Conservation (phyloP, 2,113 vertebrate genomes). For the Sciurus niger region DNA sequence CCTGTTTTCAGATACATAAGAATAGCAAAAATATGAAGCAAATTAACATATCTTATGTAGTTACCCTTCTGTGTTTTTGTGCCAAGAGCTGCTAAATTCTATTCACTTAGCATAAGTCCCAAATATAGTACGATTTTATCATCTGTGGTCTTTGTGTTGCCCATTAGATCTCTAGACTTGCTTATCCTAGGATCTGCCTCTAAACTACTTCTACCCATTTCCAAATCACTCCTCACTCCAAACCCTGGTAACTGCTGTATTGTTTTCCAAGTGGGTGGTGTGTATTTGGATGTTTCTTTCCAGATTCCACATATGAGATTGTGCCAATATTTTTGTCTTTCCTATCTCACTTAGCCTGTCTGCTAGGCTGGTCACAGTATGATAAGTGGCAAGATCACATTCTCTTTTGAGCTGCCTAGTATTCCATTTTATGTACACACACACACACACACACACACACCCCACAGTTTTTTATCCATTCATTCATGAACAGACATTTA, state of each 20-base stretch:
- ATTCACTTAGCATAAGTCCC: not conserved
- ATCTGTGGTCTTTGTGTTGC: not conserved
- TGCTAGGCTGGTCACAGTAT: not conserved
- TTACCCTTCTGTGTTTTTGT: not conserved
- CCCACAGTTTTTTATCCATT: too few relatives aligned
- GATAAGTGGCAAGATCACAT: not conserved
- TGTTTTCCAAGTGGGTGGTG: not conserved
- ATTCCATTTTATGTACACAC: too few relatives aligned
- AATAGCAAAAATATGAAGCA: too few relatives aligned
- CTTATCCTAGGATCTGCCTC: not conserved
- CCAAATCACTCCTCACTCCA: not conserved
- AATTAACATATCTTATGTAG: too few relatives aligned
- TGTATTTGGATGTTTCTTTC: not conserved
- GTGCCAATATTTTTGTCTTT: not conserved
- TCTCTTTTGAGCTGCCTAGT: not conserved
- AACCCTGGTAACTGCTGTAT: not conserved
- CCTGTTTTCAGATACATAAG: too few relatives aligned
- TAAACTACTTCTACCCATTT: not conserved
- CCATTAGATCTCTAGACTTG: not conserved
- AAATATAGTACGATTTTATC: not conserved
- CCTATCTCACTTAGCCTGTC: too few relatives aligned
- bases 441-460: not conserved
- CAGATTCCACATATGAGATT: not conserved
- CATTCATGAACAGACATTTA: too few relatives aligned
- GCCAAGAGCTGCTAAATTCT: not conserved